Percentiles rank a stretch among this genome's conserved stretches.
Conservation (phyloP, 2,888 invertebrate species). For the Petrolisthes manimaculis region DNA sequence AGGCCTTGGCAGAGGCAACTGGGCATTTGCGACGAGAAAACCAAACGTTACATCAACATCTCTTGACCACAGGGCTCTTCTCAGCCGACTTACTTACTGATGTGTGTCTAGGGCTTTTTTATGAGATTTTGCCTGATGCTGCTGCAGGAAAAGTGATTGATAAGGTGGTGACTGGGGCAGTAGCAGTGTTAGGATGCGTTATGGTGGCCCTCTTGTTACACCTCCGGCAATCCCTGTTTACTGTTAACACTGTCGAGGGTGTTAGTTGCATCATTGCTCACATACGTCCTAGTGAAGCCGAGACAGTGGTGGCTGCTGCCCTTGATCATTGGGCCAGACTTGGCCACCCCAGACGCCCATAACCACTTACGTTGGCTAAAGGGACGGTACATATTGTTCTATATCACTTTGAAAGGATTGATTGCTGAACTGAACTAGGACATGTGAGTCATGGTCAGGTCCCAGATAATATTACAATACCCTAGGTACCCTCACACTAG, state of each 20-base stretch:
- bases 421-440: too few relatives aligned
- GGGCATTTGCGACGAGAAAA: slow-evolving; percentile 50
- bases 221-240: slow-evolving; percentile 30
- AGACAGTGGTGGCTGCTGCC: slow-evolving; percentile 42
- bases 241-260: slow-evolving; percentile 25
- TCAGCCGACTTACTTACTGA: slow-evolving; percentile 23
- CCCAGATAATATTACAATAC: too few relatives aligned
- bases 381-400: not conserved
- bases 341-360: not conserved
- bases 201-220: slow-evolving; percentile 44
- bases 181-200: slow-evolving; percentile 45
- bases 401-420: too few relatives aligned
- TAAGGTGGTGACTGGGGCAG: slow-evolving; percentile 56
- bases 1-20: slow-evolving; percentile 43
- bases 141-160: slow-evolving; percentile 53
- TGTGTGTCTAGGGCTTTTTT: slow-evolving; percentile 47
- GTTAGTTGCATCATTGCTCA: slow-evolving; percentile 33
- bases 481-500: not conserved
- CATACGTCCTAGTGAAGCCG: slow-evolving; percentile 52
- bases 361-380: not conserved
- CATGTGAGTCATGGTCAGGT: too few relatives aligned
- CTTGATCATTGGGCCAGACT: slow-evolving; percentile 44
- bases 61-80: slow-evolving; percentile 48
- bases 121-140: slow-evolving; percentile 58
- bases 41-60: slow-evolving; percentile 43